These are phyloP conservation scores for Charaxes varanes DNA, from an alignment of 1,140 invertebrate genomes.

Conservation along the genomic window DNA sequence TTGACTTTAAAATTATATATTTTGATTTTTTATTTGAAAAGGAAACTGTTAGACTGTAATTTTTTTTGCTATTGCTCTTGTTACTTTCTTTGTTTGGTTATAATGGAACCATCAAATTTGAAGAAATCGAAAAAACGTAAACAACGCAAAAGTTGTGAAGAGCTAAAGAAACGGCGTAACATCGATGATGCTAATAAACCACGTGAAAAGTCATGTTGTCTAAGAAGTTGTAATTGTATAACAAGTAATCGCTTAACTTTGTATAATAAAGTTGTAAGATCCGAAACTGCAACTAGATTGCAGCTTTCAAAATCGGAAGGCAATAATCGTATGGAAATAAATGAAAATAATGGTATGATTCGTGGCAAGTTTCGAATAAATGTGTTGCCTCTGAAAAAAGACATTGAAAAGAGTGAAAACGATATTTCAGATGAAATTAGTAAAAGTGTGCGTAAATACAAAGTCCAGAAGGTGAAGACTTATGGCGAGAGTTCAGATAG, in stretches of 20 bases:
- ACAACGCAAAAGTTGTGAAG: constrained; percentile 45
- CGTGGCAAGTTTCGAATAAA: background rate
- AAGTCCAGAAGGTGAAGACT: no score
- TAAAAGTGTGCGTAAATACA: no score
- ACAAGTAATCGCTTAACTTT: constrained; percentile 35
- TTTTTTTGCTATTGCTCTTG: no score
- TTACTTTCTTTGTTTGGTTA: no score
- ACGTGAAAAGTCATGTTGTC: constrained; percentile 5
- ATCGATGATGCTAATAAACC: constrained; percentile 4
- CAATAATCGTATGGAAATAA: constrained; percentile 19
- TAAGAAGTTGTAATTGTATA: constrained; percentile 18
- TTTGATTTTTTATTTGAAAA: no score
- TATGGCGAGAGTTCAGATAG: no score
- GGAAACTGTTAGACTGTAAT: no score
- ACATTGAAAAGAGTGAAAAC: no score
- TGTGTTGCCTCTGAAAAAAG: background rate
- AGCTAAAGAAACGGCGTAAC: constrained; percentile 41
- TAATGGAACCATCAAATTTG: background rate
- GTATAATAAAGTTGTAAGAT: constrained; percentile 44
- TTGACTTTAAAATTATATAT: no score
- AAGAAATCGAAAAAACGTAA: constrained; percentile 35
- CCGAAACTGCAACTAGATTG: constrained; percentile 45
- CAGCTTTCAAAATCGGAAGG: constrained; percentile 15
- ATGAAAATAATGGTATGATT: background rate
- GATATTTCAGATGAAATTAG: no score